Evolutionary conservation across 2,888 invertebrate species (phyloP).

Genomic region (Drosophila tripunctata): DNA sequence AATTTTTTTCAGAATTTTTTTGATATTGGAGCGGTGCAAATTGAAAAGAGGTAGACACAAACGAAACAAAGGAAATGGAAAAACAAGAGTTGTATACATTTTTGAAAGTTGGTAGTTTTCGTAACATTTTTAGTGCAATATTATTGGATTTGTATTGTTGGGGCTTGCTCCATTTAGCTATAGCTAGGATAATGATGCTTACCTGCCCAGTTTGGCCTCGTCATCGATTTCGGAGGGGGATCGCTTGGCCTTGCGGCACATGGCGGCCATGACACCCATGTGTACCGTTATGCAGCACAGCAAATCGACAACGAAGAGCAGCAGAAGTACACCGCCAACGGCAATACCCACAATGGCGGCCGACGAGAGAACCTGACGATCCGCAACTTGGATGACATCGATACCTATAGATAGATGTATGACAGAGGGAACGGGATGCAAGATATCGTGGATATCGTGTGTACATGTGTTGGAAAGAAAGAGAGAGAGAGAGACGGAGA

Average conservation of each 20-base stretch:
- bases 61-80: constrained; percentile 28
- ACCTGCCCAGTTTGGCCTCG: constrained; percentile 94
- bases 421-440: not conserved
- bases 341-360: constrained; percentile 94
- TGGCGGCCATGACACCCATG: constrained; percentile 88
- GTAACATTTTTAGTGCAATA: constrained; percentile 81
- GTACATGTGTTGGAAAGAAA: constrained; percentile 2
- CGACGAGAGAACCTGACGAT: constrained; percentile 82
- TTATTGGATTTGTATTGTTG: constrained; percentile 61
- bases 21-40: constrained; percentile 31
- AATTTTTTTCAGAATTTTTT: constrained; percentile 15
- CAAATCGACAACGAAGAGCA: constrained; percentile 93
- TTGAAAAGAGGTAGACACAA: constrained; percentile 32
- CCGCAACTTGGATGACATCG: constrained; percentile 83
- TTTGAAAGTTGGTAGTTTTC: constrained; percentile 22
- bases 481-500: constrained; percentile 8
- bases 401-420: constrained; percentile 64
- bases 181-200: constrained; percentile 81
- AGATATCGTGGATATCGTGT: constrained; percentile 2
- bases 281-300: constrained; percentile 90
- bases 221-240: constrained; percentile 87
- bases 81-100: constrained; percentile 33
- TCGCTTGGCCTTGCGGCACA: constrained; percentile 86
- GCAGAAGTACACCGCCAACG: constrained; percentile 90
- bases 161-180: not conserved